phyloP scores from a whole-genome alignment of 2,797 vertebrate species.

The Galaxias olidus region DNA sequence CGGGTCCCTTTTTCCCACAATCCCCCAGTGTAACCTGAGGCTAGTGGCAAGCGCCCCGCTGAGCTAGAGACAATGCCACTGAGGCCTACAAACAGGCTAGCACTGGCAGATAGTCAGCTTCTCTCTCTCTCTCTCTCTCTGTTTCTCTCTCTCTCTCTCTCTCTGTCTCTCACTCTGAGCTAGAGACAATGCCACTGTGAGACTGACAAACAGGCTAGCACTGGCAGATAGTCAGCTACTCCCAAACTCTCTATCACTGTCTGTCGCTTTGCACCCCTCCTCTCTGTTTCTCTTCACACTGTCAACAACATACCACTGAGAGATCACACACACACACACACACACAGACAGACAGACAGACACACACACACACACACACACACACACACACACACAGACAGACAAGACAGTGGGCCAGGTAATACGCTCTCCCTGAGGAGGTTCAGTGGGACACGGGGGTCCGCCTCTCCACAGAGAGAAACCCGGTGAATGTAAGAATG shows the following conservation, averaged over 20 bases:
- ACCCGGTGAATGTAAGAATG: too few species aligned
- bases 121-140: not conserved
- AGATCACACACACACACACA: slow-evolving; percentile 64
- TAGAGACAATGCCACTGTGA: too few species aligned
- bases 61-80: slow-evolving; percentile 84
- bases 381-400: not conserved
- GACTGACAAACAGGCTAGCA: slow-evolving; percentile 86
- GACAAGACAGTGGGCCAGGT: not conserved
- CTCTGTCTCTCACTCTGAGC: not conserved
- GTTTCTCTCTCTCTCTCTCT: not conserved
- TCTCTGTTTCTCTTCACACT: too few species aligned
- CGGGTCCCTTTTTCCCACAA: slow-evolving; percentile 77
- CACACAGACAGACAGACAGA: not conserved
- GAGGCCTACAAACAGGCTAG: slow-evolving; percentile 88
- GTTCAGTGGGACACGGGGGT: too few species aligned
- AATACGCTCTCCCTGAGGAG: too few species aligned
- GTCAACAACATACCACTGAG: too few species aligned
- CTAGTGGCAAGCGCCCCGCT: slow-evolving; percentile 85
- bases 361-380: not conserved
- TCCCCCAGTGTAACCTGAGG: slow-evolving; percentile 86
- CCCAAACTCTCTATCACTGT: too few species aligned
- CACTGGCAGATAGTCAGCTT: too few species aligned
- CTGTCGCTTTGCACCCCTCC: too few species aligned
- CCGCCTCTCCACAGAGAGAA: too few species aligned
- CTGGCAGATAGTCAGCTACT: too few species aligned